phyloP scores from a whole-genome alignment of 2,797 vertebrate genomes.

The Microctenopoma lineatum region DNA sequence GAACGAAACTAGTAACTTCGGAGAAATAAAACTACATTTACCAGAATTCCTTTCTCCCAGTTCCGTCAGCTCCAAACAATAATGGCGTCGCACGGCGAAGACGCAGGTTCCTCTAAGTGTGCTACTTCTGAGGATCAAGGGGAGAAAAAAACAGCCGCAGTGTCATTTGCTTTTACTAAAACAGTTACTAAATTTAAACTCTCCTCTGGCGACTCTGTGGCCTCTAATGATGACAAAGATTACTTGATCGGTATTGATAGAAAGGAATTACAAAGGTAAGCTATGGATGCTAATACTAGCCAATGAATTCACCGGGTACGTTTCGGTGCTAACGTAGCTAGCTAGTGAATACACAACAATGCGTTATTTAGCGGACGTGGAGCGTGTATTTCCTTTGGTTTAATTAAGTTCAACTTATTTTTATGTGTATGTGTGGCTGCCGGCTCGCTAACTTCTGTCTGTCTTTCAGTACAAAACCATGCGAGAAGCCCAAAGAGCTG shows the following conservation, averaged over 20 bases:
- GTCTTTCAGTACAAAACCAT: conserved; percentile 75
- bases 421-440: not conserved
- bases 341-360: accelerated
- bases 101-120: not conserved
- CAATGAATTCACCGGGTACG: not conserved
- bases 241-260: conserved; percentile 80
- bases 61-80: conserved; percentile 49
- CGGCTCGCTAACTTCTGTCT: not conserved
- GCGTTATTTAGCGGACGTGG: not conserved
- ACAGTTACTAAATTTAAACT: conserved; percentile 78
- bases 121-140: conserved; percentile 39
- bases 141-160: conserved; percentile 66
- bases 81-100: conserved; percentile 78
- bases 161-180: conserved; percentile 86
- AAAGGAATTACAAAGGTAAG: conserved; percentile 81
- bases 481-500: conserved; percentile 81
- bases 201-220: conserved; percentile 11
- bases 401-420: not conserved
- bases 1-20: accelerated
- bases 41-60: conserved; percentile 52
- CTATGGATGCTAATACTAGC: conserved; percentile 60
- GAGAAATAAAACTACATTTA: conserved; percentile 65
- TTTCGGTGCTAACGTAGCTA: not conserved
- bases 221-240: conserved; percentile 73
- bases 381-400: accelerated